These are phyloP conservation scores for Drosophila mojavensis DNA, from an alignment of 1,140 invertebrate genomes.

Conservation along the genomic window DNA sequence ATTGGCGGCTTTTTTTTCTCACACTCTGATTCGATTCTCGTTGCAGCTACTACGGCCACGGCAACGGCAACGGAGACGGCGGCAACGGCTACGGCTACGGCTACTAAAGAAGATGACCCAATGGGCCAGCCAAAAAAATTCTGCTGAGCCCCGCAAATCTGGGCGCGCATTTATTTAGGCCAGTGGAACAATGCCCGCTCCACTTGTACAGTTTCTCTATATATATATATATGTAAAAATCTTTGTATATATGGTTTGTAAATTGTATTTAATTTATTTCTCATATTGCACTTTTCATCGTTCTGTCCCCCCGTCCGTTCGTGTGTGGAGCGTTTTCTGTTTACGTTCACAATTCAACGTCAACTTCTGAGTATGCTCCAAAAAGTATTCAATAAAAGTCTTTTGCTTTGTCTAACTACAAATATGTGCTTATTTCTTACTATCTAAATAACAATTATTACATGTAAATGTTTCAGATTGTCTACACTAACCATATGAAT, in stretches of 20 bases:
- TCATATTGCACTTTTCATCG: constrained; percentile 22
- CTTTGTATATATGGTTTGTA: neutral
- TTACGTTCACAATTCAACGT: constrained; percentile 17
- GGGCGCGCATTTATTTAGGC: constrained; percentile 44
- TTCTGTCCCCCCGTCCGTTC: constrained; percentile 16
- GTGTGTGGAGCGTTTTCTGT: constrained; percentile 15
- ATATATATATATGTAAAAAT: neutral
- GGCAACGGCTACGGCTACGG: constrained; percentile 31
- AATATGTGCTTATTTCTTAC: neutral
- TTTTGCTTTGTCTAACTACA: constrained; percentile 14
- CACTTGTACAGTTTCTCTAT: constrained; percentile 14
- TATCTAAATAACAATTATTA: neutral
- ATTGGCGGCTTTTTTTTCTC: constrained; percentile 48
- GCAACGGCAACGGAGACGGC: constrained; percentile 28
- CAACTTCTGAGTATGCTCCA: constrained; percentile 1
- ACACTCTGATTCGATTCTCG: constrained; percentile 60
- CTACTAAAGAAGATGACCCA: constrained; percentile 37
- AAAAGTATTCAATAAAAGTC: constrained; percentile 37
- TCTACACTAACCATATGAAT: too few relatives aligned
- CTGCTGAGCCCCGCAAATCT: constrained; percentile 58
- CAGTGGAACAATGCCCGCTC: constrained; percentile 48
- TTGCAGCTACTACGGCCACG: constrained; percentile 56
- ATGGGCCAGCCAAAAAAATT: constrained; percentile 35
- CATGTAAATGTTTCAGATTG: neutral
- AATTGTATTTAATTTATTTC: constrained; percentile 9